These are phyloP conservation scores for Spatula versicolor DNA, from an alignment of 2,797 vertebrate genomes.

Conservation along the genomic window DNA sequence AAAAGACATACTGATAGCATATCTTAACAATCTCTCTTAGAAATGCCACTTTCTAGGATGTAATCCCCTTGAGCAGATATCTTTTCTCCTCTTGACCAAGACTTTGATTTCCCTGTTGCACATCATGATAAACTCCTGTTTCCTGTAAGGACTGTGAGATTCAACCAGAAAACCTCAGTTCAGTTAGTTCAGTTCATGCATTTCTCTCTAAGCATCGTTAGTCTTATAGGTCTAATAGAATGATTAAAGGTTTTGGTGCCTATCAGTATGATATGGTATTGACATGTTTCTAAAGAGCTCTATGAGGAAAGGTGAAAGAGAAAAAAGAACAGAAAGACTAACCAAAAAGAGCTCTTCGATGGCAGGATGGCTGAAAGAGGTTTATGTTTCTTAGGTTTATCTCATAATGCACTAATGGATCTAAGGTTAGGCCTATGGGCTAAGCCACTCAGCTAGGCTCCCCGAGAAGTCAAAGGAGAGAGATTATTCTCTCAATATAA, in stretches of 20 bases:
- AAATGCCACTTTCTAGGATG: not conserved
- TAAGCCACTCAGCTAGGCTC: not conserved
- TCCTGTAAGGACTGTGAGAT: not conserved
- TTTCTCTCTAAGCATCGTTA: not conserved
- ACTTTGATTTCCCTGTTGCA: not conserved
- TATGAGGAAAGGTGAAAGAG: not conserved
- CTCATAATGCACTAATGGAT: not conserved
- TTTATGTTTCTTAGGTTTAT: constrained; percentile 16
- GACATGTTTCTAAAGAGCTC: not conserved
- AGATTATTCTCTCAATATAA: not conserved
- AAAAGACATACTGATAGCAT: not conserved
- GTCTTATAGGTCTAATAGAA: not conserved
- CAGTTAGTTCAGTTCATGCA: not conserved
- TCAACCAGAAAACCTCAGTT: constrained; percentile 8
- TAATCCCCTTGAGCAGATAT: not conserved
- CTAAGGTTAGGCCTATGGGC: not conserved
- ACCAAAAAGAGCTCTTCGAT: not conserved
- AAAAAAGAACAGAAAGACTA: not conserved
- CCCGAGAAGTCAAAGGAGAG: constrained; percentile 10
- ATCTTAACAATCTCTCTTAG: not conserved
- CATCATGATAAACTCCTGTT: not conserved
- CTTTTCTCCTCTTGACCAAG: not conserved
- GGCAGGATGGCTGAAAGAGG: not conserved
- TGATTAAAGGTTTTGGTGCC: not conserved
- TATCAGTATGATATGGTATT: not conserved